These are phyloP conservation scores for Patella ulyssiponensis DNA, from an alignment of 2,888 invertebrate genomes.

Conservation along the genomic window DNA sequence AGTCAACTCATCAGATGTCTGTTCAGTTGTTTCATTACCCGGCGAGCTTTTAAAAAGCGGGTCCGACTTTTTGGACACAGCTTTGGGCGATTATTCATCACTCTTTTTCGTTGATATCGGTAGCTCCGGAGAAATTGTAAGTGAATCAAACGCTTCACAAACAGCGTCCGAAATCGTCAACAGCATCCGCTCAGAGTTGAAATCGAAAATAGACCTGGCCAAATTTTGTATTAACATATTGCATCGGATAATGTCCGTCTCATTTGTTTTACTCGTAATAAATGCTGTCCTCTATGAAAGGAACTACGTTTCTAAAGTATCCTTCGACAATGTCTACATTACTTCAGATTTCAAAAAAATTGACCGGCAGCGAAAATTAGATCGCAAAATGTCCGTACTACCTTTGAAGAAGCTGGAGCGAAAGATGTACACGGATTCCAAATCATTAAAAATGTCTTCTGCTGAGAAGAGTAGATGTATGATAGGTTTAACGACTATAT, in stretches of 20 bases:
- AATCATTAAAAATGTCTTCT: not conserved
- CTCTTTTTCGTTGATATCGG: not conserved
- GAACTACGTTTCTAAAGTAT: not conserved
- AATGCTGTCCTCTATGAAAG: slow-evolving; percentile 16
- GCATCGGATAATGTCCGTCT: not conserved
- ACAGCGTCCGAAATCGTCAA: not conserved
- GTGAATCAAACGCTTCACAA: not conserved
- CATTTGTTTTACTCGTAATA: slow-evolving; percentile 13
- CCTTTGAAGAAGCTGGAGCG: slow-evolving; percentile 15
- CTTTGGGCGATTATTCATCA: not conserved
- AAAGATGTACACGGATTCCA: slow-evolving; percentile 16
- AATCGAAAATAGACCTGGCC: not conserved
- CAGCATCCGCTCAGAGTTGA: not conserved
- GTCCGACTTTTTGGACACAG: not conserved
- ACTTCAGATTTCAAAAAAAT: slow-evolving; percentile 4
- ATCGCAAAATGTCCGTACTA: slow-evolving; percentile 4
- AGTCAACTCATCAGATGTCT: not conserved
- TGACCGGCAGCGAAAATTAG: not conserved
- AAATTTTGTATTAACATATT: not conserved
- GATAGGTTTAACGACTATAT: slow-evolving; percentile 16
- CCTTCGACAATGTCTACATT: slow-evolving; percentile 20
- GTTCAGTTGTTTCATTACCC: not conserved
- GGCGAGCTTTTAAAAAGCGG: not conserved
- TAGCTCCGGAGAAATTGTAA: not conserved
- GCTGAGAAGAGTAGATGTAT: not conserved